Base-by-base conservation (phyloP, 2,797 vertebrate species). In the Chelonia mydas region DNA sequence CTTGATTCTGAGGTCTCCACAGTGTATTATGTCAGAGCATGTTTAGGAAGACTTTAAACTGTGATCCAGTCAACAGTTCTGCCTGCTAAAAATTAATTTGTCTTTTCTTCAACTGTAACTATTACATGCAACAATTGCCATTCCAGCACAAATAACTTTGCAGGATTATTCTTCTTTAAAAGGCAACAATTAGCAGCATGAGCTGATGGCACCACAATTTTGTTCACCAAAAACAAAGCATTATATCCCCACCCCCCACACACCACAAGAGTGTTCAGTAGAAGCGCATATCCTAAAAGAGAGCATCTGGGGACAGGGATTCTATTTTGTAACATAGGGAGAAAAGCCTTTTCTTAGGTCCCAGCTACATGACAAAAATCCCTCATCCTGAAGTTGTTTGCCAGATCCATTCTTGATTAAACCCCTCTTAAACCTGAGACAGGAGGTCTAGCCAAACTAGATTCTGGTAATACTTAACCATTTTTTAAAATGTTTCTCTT, bases 281-380 rank as follows among this genome's bases (percentile, higher is more conserved):
- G 4, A 4, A 8, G 3, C 1, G 33, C 41, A 37, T 53, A 47
- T 0, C 0, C 1, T 50, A 23, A 0, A 0, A 3, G 45, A 0
- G n/a, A 41, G 13, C 27, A 2, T 31, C 23, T n/a, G 4, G 1
- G 74, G 41, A 33, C 2, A 37, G 37, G 11, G 50, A 4, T 57
- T 80, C 47, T n/a, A 16, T 80, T 77, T 84, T 77, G 11, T 2
- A 15, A 15, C 0, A 17, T 49, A 33, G 2, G 3, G 7, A 79
- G 37, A 57, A 85, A 21, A 31, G 50, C 1, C 7, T 33, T 47
- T 92, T 72, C 5, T 77, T 10, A 1, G 0, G 74, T 12, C 15
- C 47, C 15, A 28, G 45, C 45, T 12, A 1, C 3, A 11, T 80
- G 85, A 25, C 1, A 57, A 11, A 83, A 80, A 51, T 31, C 33